Evolutionary conservation across 2,113 vertebrate species (phyloP).

Genomic region (Onychostruthus taczanowskii): DNA sequence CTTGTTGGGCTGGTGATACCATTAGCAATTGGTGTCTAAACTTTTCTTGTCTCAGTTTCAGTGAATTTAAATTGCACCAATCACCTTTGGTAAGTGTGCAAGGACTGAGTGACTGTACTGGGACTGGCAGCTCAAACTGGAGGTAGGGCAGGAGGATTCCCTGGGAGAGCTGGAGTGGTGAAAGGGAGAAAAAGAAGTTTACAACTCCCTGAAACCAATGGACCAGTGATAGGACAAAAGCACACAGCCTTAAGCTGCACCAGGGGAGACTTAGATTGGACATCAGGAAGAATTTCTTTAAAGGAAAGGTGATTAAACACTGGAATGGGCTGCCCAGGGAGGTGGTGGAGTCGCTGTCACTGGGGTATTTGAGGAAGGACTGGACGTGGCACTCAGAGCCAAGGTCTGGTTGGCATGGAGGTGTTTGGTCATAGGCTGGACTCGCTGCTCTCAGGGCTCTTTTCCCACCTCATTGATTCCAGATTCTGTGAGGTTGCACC

Average conservation of each 20-base stretch:
- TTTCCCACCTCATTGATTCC: not conserved
- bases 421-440: accelerated
- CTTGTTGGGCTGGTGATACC: not conserved
- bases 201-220: not conserved
- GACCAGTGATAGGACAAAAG: not conserved
- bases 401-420: not conserved
- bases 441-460: not conserved
- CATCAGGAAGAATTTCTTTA: not conserved
- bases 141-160: not conserved
- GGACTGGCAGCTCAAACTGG: not conserved
- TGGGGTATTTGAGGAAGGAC: not conserved
- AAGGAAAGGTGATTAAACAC: no score
- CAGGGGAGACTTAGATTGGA: not conserved
- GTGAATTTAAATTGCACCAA: not conserved
- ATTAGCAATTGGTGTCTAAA: not conserved
- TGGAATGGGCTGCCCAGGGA: not conserved
- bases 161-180: not conserved
- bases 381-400: not conserved
- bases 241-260: not conserved
- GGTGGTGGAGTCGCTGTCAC: not conserved
- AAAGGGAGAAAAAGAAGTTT: not conserved
- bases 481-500: not conserved
- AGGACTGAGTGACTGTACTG: not conserved
- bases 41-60: not conserved
- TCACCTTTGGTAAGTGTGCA: not conserved